These are phyloP conservation scores for Callyntrura sp. DNA, from an alignment of 2,888 invertebrate species.

Conservation along the genomic window DNA sequence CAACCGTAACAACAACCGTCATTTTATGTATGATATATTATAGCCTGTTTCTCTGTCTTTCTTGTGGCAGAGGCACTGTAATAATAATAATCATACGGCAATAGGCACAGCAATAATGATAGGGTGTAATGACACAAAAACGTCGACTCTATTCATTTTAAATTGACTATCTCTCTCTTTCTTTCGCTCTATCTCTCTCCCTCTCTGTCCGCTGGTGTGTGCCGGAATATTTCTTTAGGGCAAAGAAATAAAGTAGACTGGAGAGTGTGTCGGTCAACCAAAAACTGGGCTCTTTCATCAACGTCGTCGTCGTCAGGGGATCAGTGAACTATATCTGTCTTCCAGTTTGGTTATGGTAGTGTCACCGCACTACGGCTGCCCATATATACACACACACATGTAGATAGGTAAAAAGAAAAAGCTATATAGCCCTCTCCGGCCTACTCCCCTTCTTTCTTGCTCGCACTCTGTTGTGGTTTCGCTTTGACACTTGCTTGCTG, in stretches of 20 bases:
- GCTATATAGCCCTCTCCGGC: neutral
- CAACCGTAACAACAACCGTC: neutral
- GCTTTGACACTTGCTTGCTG: conserved; percentile 27
- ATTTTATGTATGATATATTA: neutral
- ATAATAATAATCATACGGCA: neutral
- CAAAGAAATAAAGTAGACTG: neutral
- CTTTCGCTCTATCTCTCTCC: neutral
- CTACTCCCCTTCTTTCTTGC: no score
- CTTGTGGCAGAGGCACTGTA: neutral
- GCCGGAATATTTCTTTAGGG: neutral
- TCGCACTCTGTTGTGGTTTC: conserved; percentile 29
- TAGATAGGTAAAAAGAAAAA: neutral
- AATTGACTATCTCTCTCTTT: neutral
- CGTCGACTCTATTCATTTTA: conserved; percentile 10
- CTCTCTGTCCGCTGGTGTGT: no score
- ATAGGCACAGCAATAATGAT: neutral
- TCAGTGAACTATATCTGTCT: neutral
- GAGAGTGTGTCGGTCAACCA: conserved; percentile 29
- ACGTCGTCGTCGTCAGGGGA: neutral
- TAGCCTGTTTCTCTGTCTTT: neutral
- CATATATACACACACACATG: no score
- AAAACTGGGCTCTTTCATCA: conserved; percentile 11
- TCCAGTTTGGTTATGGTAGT: neutral
- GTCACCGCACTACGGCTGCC: no score
- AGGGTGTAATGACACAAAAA: neutral